These are phyloP conservation scores for Electrona antarctica DNA, from an alignment of 2,113 vertebrate species.

Conservation along the genomic window DNA sequence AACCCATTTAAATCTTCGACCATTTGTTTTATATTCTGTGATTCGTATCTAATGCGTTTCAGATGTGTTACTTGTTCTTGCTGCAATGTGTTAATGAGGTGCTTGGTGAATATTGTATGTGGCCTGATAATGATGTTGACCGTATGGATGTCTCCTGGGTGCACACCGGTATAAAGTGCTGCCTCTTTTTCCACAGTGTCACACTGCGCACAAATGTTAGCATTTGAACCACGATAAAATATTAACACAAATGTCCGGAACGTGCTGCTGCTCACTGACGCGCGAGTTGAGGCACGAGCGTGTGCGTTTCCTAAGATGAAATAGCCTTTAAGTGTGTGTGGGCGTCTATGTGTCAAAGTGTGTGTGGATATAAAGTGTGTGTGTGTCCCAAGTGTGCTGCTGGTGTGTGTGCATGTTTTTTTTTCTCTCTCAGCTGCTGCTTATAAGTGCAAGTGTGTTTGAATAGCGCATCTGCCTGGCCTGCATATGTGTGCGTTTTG, in stretches of 20 bases:
- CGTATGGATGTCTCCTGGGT: neutral
- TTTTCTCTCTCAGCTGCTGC: constrained; percentile 49
- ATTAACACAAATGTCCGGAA: constrained; percentile 48
- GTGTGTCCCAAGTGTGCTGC: constrained; percentile 20
- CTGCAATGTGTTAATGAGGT: too few relatives aligned
- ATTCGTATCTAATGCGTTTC: neutral
- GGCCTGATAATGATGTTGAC: neutral
- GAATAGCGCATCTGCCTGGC: constrained; percentile 58
- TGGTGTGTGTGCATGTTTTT: constrained; percentile 27
- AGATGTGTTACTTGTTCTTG: too few relatives aligned
- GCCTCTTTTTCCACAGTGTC: neutral
- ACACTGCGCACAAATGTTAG: constrained; percentile 31
- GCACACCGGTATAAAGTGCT: neutral
- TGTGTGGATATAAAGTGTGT: constrained; percentile 21
- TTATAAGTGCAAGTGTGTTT: constrained; percentile 54
- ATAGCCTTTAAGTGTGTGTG: constrained; percentile 12
- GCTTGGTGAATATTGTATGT: neutral
- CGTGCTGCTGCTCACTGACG: constrained; percentile 40
- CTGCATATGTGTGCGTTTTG: constrained; percentile 27
- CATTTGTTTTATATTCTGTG: neutral
- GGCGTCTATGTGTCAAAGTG: constrained; percentile 8
- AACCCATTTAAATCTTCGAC: neutral
- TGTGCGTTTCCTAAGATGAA: neutral
- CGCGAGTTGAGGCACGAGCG: neutral
- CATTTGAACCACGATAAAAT: constrained; percentile 44